Evolutionary conservation across 2,113 vertebrate genomes (phyloP), one percentile per base, ranked within the genome.

Genomic region (Jacana jacana): DNA sequence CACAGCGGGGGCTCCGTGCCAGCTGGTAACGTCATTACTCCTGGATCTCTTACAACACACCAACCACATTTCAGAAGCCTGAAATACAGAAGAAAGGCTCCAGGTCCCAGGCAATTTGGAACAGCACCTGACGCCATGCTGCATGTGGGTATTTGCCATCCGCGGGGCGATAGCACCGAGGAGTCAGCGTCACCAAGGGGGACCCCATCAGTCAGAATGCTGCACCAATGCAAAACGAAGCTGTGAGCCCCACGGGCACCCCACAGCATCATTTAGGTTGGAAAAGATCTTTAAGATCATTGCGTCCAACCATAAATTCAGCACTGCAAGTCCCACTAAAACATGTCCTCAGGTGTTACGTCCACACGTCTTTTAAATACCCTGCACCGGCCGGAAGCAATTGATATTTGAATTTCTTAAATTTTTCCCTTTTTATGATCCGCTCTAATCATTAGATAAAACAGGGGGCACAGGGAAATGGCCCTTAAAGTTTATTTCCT

Each of bases 161-260:
- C 0, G 1, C 61, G 9, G 1, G 1, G 37, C 1, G 2, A 39
- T 2, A 16, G 28, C 58, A 12, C 13, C 2, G 6, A 17, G 33
- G 44, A 11, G 22, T 24, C 4, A 2, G 13, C 3, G 28, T 16
- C 52, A 25, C 35, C 75, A 4, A 19, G 12, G 11, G 10, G 40
- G n/a, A 54, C 8, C 39, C 48, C 1, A 1, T 6, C 0, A 3
- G 20, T 46, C 6, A 2, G 39, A 66, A 64, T 7, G 58, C 37
- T 54, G 81, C 24, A 12, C 33, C 13, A 8, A 27, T 1, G 10
- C 46, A 13, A 63, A 17, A 30, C 3, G 3, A 57, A 69, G 51
- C 28, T 4, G 4, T 9, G 42, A 57, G 46, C 57, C 61, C 83
- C 4, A 0, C 2, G 1, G 30, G 40, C 9, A 22, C 54, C 31